Evolutionary conservation across 2,113 vertebrate species (phyloP).

Genomic region (Plecotus auritus): DNA sequence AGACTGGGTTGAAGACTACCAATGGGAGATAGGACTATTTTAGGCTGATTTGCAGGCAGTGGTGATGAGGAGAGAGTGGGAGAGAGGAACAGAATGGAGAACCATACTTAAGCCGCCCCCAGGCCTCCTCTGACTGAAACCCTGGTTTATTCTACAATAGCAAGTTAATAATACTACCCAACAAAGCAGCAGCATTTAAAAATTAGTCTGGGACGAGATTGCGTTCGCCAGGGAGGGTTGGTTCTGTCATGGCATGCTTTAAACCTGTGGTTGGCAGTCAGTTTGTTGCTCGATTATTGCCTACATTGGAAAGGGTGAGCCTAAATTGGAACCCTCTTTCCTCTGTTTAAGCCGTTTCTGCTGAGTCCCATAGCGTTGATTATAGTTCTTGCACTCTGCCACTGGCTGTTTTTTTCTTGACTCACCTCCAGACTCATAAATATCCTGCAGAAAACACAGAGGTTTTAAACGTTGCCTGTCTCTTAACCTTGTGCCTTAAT

Average conservation of each 20-base stretch:
- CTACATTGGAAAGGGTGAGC: constrained; percentile 28
- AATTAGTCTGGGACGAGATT: constrained; percentile 14
- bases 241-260: constrained; percentile 22
- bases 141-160: not conserved
- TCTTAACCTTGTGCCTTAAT: constrained; percentile 13
- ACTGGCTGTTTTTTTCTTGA: constrained; percentile 51
- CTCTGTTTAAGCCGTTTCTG: constrained; percentile 32
- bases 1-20: not conserved
- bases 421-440: constrained; percentile 62
- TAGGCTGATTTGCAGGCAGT: not conserved
- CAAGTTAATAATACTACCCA: constrained; percentile 38
- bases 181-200: not conserved
- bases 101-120: not conserved
- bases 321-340: constrained; percentile 44
- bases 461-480: constrained; percentile 3
- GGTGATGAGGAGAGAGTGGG: not conserved
- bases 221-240: constrained; percentile 10
- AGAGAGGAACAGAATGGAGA: not conserved
- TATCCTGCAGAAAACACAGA: constrained; percentile 45
- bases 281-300: constrained; percentile 38
- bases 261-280: constrained; percentile 7
- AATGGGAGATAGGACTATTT: not conserved
- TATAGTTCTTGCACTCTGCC: constrained; percentile 55
- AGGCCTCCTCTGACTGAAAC: constrained; percentile 20
- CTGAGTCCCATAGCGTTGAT: constrained; percentile 39